Evolutionary conservation across 2,888 invertebrate genomes (phyloP).

Genomic region (Xylocampa areola): DNA sequence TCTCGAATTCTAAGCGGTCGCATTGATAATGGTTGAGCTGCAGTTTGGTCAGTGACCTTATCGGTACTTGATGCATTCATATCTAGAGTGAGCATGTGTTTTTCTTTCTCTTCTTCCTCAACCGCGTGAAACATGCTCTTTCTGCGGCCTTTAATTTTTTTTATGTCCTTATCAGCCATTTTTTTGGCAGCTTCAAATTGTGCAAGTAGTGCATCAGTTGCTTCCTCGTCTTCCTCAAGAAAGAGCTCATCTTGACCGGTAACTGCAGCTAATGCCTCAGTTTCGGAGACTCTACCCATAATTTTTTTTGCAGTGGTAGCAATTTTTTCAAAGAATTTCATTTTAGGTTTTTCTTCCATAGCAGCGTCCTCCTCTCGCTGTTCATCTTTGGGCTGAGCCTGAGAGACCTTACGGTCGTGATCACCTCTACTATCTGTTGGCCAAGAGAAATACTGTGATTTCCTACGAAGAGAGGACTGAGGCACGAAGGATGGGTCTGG

Average conservation of each 20-base stretch:
- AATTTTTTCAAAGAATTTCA: constrained; percentile 29
- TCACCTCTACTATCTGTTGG: not conserved
- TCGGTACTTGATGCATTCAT: constrained; percentile 35
- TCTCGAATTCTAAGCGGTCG: constrained; percentile 39
- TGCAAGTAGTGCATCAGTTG: constrained; percentile 55
- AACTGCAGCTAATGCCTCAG: constrained; percentile 19
- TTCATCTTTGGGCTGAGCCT: constrained; percentile 9
- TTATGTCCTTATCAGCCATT: constrained; percentile 20
- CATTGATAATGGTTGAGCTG: constrained; percentile 14
- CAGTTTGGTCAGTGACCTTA: not conserved
- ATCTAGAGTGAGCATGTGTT: constrained; percentile 47
- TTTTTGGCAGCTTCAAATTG: constrained; percentile 50
- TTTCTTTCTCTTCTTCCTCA: constrained; percentile 44
- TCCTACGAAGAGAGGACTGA: not conserved
- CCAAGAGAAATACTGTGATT: not conserved
- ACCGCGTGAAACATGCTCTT: not conserved
- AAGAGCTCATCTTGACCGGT: constrained; percentile 51
- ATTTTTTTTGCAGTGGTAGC: constrained; percentile 45
- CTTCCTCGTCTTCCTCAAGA: constrained; percentile 58
- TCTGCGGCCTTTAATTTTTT: constrained; percentile 7
- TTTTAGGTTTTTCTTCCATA: constrained; percentile 5
- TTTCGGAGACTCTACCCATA: constrained; percentile 42
- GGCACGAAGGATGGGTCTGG: not conserved
- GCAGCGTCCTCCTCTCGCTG: not conserved
- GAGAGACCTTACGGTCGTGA: no score